phyloP scores from a whole-genome alignment of 2,888 invertebrate genomes.

The Cerceris ruficornis region DNA sequence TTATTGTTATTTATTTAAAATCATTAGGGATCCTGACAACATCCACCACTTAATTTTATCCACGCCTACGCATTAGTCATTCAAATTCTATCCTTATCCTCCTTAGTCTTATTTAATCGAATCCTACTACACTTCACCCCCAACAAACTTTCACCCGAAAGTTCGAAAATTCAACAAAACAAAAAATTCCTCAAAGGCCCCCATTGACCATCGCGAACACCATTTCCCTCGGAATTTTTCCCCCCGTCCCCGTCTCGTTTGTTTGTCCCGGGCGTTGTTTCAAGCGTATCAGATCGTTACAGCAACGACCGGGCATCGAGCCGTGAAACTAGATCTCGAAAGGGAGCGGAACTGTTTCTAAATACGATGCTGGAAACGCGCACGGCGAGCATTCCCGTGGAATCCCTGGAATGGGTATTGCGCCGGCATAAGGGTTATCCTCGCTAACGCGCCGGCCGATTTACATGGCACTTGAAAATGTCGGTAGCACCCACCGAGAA shows the following conservation, averaged over 20 bases:
- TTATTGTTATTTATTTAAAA: no score
- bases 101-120: no score
- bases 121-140: no score
- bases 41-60: no score
- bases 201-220: no score
- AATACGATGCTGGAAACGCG: slow-evolving; percentile 19
- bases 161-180: no score
- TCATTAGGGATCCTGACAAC: no score
- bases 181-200: no score
- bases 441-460: slow-evolving; percentile 40
- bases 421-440: slow-evolving; percentile 40
- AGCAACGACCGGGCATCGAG: slow-evolving; percentile 44
- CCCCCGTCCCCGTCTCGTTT: neutral
- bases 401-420: slow-evolving; percentile 38
- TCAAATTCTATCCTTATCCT: no score
- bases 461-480: slow-evolving; percentile 55
- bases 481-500: slow-evolving; percentile 7
- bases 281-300: slow-evolving; percentile 44
- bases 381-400: neutral
- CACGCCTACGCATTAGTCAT: no score
- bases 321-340: slow-evolving; percentile 55
- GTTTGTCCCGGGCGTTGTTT: slow-evolving; percentile 25
- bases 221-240: neutral
- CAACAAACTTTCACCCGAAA: no score
- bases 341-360: slow-evolving; percentile 35